Base-by-base conservation (phyloP, 2,888 invertebrate species). In the Hesperia comma region DNA sequence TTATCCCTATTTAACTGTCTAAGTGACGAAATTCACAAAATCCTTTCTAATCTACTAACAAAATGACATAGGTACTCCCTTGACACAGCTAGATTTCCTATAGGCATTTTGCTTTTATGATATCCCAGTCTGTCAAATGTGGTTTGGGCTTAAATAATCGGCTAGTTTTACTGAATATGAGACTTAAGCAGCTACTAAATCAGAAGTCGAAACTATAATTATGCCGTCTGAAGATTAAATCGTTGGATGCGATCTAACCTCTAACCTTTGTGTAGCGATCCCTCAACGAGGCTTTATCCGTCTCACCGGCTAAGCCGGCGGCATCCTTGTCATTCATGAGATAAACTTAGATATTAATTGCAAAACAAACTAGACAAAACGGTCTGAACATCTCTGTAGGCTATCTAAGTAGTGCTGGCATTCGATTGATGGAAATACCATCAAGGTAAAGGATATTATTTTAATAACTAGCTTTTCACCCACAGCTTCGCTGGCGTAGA, bases 151-250 rank as follows among this genome's bases (percentile, higher is more conserved):
- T 37, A 0, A 12, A 10, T 37, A 37, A 37, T 37, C 37, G 8
- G 12, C 37, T 8, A 37, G 12, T 7, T 49, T 19, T 49, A 49
- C 12, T 49, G 19, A 49, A 17, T 46, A 46, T 46, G 4, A 46
- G 17, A 8, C 8, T 17, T 46, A 6, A 17, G 6, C 17, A 15
- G 6, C 7, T 26, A 19, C 21, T 15, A 37, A 37, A 40, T 63
- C 56, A 40, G 32, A 57, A 57, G 63, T 56, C 56, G 57, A 57
- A 63, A 63, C 63, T 63, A 63, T 51, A 26, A 26, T 26, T 26
- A 26, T 57, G 56, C 49, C 37, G 21, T 57, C 12, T 41, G 14
- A 57, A 63, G 63, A 63, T 63, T 63, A 57, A 57, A 57, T 57
- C 56, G 43, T 56, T 37, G 41, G 55, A 46, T 37, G 32, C 51